Evolutionary conservation across 35 echinoderm and acorn worm species (phyloP).

Genomic region (Ptychodera flava): DNA sequence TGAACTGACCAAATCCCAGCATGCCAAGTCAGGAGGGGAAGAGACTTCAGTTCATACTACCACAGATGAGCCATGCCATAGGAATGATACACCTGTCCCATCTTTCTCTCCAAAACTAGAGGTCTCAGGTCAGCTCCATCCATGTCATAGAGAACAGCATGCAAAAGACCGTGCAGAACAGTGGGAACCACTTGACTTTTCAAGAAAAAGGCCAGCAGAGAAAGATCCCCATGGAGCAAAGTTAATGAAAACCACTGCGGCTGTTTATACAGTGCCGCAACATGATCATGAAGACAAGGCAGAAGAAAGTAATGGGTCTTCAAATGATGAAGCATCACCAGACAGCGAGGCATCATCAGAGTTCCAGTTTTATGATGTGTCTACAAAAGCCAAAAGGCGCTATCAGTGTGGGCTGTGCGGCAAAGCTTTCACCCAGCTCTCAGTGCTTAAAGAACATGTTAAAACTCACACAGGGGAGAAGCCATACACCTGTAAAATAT

Average conservation of each 20-base stretch:
- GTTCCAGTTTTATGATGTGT: background rate
- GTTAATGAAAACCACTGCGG: background rate
- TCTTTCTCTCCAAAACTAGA: background rate
- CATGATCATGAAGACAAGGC: too few species aligned
- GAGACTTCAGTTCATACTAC: too few species aligned
- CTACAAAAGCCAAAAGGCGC: background rate
- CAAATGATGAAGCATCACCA: too few species aligned
- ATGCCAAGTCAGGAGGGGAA: too few species aligned
- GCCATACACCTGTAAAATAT: conserved; percentile 33
- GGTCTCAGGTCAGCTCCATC: background rate
- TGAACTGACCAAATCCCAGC: too few species aligned
- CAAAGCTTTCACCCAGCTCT: background rate
- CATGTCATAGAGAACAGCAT: too few species aligned
- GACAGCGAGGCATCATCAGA: background rate
- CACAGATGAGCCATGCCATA: background rate
- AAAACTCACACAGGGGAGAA: conserved; percentile 39
- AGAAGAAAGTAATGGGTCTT: too few species aligned
- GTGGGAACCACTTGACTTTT: background rate
- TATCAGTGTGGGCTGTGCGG: background rate
- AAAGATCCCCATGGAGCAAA: background rate
- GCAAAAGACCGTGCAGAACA: too few species aligned
- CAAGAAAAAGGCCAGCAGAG: background rate
- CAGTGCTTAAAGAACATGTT: background rate
- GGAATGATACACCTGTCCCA: background rate
- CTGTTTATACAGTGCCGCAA: too few species aligned